Evolutionary conservation across 2,888 invertebrate species (phyloP).

Genomic region (Aromia moschata): DNA sequence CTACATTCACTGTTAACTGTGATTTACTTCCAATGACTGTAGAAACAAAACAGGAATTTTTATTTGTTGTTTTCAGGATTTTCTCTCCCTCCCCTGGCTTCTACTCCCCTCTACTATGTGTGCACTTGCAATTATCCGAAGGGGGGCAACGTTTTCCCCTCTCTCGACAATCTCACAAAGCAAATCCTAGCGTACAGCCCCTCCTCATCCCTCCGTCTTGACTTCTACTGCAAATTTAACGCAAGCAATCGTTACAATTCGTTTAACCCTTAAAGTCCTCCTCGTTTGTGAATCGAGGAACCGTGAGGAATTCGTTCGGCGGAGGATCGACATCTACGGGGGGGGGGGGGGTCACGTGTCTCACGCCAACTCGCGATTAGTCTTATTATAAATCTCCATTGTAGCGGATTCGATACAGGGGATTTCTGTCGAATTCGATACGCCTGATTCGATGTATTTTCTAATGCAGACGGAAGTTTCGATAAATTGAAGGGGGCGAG

Average conservation of each 20-base stretch:
- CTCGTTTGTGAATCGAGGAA: slow-evolving; percentile 45
- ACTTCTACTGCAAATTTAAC: slow-evolving; percentile 30
- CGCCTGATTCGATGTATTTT: slow-evolving; percentile 2
- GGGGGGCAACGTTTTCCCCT: too few relatives aligned
- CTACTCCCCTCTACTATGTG: too few relatives aligned
- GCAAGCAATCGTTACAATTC: slow-evolving; percentile 53
- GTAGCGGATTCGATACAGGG: slow-evolving; percentile 40
- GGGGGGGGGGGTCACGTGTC: slow-evolving; percentile 50
- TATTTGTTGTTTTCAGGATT: too few relatives aligned
- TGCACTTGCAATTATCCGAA: too few relatives aligned
- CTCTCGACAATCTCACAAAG: slow-evolving; percentile 17
- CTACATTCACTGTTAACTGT: too few relatives aligned
- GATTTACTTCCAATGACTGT: too few relatives aligned
- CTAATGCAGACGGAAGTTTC: not conserved
- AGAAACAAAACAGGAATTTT: too few relatives aligned
- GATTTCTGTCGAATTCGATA: slow-evolving; percentile 27
- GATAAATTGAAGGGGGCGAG: not conserved
- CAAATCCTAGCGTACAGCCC: slow-evolving; percentile 16
- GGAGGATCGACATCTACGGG: slow-evolving; percentile 35
- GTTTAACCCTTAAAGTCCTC: slow-evolving; percentile 53
- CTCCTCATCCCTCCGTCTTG: slow-evolving; percentile 26
- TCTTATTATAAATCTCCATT: slow-evolving; percentile 53
- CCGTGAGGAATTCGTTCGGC: slow-evolving; percentile 42
- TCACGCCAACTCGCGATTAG: slow-evolving; percentile 55
- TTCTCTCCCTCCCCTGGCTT: too few relatives aligned